A percentile compares a stretch with the other conserved stretches of the same genome.
These are phyloP conservation scores for Cladopsammia gracilis DNA, from an alignment of 64 coral and sea anemone species.

Conservation along the genomic window DNA sequence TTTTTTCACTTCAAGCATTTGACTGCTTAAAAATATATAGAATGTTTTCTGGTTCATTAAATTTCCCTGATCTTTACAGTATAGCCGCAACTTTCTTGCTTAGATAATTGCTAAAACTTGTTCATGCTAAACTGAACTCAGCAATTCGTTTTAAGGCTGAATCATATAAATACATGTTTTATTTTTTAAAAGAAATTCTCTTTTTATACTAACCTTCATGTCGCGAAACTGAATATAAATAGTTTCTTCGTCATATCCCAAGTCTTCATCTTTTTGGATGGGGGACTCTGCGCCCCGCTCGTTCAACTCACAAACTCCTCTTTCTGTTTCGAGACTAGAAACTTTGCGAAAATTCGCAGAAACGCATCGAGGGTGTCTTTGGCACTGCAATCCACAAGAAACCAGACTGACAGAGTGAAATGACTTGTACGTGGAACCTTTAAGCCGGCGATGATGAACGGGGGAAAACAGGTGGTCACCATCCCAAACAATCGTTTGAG, in stretches of 20 bases:
- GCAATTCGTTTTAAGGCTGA: no score
- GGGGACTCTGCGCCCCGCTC: not conserved
- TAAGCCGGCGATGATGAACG: not conserved
- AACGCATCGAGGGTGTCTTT: constrained; percentile 26
- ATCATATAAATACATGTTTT: no score
- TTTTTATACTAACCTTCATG: not conserved
- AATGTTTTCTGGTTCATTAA: no score
- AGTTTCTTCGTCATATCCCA: not conserved
- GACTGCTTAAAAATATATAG: no score
- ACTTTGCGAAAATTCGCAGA: not conserved
- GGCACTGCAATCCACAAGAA: not conserved
- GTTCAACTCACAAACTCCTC: constrained; percentile 12
- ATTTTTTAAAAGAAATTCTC: not conserved
- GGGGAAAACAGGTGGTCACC: not conserved
- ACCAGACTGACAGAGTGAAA: constrained; percentile 18
- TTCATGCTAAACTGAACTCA: no score
- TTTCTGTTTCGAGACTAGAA: not conserved
- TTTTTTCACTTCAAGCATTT: no score
- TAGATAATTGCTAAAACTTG: no score
- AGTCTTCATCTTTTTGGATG: not conserved
- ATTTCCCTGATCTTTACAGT: no score
- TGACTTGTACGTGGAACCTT: not conserved
- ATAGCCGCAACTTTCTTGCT: no score
- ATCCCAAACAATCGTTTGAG: not conserved
- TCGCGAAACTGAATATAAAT: not conserved